A percentile compares a stretch with the other conserved stretches of the same genome.
phyloP scores from a whole-genome alignment of 2,888 invertebrate genomes.

The Harpalus rufipes region DNA sequence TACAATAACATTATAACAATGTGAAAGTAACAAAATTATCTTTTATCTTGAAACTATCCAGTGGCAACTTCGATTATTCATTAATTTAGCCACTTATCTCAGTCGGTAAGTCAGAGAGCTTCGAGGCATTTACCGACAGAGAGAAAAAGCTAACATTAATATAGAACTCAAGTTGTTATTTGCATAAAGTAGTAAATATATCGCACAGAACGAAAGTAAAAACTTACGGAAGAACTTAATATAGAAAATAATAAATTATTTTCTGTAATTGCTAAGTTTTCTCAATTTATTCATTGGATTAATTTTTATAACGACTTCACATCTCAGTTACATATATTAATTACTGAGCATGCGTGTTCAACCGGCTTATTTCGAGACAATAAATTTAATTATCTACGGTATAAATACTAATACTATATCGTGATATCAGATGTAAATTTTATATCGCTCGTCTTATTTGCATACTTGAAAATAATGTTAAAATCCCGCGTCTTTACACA shows the following conservation, averaged over 20 bases:
- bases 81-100: slow-evolving; percentile 27
- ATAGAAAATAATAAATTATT: slow-evolving; percentile 56
- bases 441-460: slow-evolving; percentile 9
- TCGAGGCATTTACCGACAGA: slow-evolving; percentile 16
- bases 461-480: slow-evolving; percentile 12
- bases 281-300: slow-evolving; percentile 52
- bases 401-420: slow-evolving; percentile 27
- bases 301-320: slow-evolving; percentile 33
- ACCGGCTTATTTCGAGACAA: slow-evolving; percentile 36
- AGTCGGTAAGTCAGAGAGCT: slow-evolving; percentile 25
- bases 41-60: slow-evolving; percentile 20
- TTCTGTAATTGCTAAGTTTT: slow-evolving; percentile 44
- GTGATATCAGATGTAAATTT: slow-evolving; percentile 16
- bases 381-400: slow-evolving; percentile 41
- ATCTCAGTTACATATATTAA: slow-evolving; percentile 38
- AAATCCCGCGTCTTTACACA: slow-evolving; percentile 4
- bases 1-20: slow-evolving; percentile 41
- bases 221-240: slow-evolving; percentile 45
- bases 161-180: slow-evolving; percentile 39
- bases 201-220: slow-evolving; percentile 28
- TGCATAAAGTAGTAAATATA: slow-evolving; percentile 50
- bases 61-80: slow-evolving; percentile 35
- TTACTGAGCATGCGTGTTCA: slow-evolving; percentile 45
- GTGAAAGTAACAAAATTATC: slow-evolving; percentile 23
- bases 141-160: slow-evolving; percentile 18